phyloP scores from a whole-genome alignment of 1,140 invertebrate species.

The Odontomachus brunneus region DNA sequence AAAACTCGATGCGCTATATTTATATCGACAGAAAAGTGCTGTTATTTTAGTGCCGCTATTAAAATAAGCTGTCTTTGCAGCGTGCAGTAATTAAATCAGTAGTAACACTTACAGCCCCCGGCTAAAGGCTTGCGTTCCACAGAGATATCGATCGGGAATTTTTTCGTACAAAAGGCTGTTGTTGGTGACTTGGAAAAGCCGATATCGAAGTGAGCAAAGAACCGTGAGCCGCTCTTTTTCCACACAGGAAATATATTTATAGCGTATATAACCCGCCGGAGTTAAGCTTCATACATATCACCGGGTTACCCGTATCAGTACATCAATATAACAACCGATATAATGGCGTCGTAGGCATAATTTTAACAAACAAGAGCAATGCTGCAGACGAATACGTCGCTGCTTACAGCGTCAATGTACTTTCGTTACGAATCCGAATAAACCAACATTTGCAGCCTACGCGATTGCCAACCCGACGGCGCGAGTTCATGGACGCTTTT shows the following conservation, averaged over 20 bases:
- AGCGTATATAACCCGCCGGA: slow-evolving; percentile 18
- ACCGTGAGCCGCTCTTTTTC: slow-evolving; percentile 45
- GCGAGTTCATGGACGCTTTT: background rate
- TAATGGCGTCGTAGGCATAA: slow-evolving; percentile 1
- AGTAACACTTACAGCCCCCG: slow-evolving; percentile 8
- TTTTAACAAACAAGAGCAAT: slow-evolving; percentile 22
- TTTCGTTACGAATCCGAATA: background rate
- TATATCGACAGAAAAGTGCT: background rate
- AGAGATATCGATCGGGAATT: slow-evolving; percentile 40
- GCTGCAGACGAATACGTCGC: background rate
- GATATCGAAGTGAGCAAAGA: slow-evolving; percentile 53
- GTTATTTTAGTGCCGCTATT: slow-evolving; percentile 19
- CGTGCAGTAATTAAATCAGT: slow-evolving; percentile 25
- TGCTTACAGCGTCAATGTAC: background rate
- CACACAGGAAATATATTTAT: slow-evolving; percentile 58
- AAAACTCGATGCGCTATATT: too few species aligned
- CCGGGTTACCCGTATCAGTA: slow-evolving; percentile 38
- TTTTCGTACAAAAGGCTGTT: slow-evolving; percentile 56
- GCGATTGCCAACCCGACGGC: too few species aligned
- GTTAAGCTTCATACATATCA: slow-evolving; percentile 45
- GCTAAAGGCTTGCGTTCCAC: slow-evolving; percentile 18
- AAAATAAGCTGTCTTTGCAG: background rate
- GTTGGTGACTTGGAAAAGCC: slow-evolving; percentile 56
- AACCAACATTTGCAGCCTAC: too few species aligned
- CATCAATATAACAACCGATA: slow-evolving; percentile 30